Conservation (phyloP, 2,113 vertebrate species). For the Chionomys nivalis region DNA sequence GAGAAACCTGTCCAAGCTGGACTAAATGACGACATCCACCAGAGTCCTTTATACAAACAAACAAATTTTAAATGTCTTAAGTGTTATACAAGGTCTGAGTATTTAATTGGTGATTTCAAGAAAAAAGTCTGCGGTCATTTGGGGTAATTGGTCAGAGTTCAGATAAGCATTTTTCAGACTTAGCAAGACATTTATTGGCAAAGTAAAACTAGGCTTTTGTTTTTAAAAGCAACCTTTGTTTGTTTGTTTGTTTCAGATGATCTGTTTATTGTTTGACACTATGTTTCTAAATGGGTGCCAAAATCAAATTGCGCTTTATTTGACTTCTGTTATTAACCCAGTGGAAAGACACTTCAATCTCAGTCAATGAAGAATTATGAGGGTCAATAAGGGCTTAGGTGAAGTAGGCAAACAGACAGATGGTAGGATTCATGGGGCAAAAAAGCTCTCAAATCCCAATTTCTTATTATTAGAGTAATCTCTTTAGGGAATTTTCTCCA, state of each 20-base stretch:
- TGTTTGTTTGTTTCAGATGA: constrained; percentile 21
- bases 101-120: constrained; percentile 19
- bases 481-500: constrained; percentile 7
- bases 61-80: background rate
- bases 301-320: constrained; percentile 58
- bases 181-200: background rate
- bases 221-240: constrained; percentile 10
- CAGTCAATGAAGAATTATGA: constrained; percentile 32
- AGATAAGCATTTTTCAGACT: constrained; percentile 5
- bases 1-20: background rate
- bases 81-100: background rate
- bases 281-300: constrained; percentile 39
- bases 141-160: constrained; percentile 2
- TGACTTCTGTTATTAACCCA: constrained; percentile 49
- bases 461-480: background rate
- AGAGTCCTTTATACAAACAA: constrained; percentile 42
- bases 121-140: background rate
- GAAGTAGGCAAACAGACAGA: background rate
- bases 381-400: background rate
- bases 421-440: background rate
- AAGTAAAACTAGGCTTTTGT: constrained; percentile 10
- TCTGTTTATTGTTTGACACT: background rate
- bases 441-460: background rate
- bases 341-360: background rate
- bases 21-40: background rate